Conservation (phyloP, 2,113 vertebrate genomes). For the Halcyon malimbica region DNA sequence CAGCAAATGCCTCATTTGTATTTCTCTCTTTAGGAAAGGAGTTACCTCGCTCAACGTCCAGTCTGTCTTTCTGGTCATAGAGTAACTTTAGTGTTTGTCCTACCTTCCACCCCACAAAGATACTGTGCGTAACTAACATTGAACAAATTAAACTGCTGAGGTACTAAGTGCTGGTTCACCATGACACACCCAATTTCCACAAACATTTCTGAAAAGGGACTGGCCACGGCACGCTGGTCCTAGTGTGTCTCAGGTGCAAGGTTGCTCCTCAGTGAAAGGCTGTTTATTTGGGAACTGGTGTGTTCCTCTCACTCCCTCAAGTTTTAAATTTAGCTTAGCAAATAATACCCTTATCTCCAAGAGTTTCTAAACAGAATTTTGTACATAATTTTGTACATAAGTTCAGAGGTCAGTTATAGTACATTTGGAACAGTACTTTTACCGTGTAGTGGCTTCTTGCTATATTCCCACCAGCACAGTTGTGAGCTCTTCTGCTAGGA, state of each 20-base stretch:
- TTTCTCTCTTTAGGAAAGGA: neutral
- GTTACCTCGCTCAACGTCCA: neutral
- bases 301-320: neutral
- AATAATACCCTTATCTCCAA: neutral
- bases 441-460: neutral
- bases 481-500: neutral
- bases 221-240: neutral
- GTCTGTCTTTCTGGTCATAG: neutral
- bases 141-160: neutral
- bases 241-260: fast-evolving
- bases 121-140: neutral
- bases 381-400: neutral
- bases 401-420: neutral
- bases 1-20: neutral
- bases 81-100: neutral
- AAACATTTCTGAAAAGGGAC: neutral
- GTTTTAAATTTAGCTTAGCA: neutral
- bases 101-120: neutral
- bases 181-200: neutral
- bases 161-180: neutral
- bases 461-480: fast-evolving
- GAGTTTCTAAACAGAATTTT: neutral
- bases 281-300: neutral
- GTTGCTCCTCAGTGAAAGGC: neutral
- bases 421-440: neutral